Percentiles rank a stretch among this genome's conserved stretches.
Evolutionary conservation across 2,113 vertebrate species (phyloP).

Genomic region (Phylloscopus trochiloides): DNA sequence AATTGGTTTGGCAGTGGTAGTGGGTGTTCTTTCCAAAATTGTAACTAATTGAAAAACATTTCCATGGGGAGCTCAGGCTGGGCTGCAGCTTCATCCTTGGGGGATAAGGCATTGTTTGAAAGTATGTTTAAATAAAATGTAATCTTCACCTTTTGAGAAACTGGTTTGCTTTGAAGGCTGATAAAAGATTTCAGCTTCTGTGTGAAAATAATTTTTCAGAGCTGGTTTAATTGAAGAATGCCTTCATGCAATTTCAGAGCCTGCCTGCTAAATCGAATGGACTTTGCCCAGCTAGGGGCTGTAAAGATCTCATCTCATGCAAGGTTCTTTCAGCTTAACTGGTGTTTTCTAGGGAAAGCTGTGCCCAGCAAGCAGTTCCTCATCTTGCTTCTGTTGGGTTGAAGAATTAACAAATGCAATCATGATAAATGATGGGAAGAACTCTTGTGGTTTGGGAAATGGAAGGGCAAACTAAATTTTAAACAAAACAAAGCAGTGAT

Average conservation of each 20-base stretch:
- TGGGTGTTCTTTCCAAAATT: background rate
- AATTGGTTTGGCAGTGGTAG: constrained; percentile 21
- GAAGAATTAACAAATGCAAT: background rate
- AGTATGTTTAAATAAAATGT: background rate
- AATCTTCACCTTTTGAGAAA: background rate
- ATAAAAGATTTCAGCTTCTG: background rate
- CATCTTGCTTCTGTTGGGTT: background rate
- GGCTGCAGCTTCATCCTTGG: background rate
- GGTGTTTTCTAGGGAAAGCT: background rate
- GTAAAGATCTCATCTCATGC: background rate
- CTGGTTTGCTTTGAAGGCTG: background rate
- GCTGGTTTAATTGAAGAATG: background rate
- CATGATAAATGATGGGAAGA: background rate
- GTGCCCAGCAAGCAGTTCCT: background rate
- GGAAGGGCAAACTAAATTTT: background rate
- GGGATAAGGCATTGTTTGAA: constrained; percentile 32
- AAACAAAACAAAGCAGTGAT: background rate
- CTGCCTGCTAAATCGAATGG: background rate
- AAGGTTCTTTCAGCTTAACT: background rate
- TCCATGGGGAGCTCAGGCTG: background rate
- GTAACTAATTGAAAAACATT: constrained; percentile 13
- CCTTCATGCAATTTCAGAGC: background rate
- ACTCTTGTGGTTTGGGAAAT: background rate
- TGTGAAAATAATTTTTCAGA: background rate
- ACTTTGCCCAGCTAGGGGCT: background rate